Evolutionary conservation across 2,113 vertebrate genomes (phyloP), one percentile per base, ranked within the genome.

Genomic region (Connochaetes taurinus): DNA sequence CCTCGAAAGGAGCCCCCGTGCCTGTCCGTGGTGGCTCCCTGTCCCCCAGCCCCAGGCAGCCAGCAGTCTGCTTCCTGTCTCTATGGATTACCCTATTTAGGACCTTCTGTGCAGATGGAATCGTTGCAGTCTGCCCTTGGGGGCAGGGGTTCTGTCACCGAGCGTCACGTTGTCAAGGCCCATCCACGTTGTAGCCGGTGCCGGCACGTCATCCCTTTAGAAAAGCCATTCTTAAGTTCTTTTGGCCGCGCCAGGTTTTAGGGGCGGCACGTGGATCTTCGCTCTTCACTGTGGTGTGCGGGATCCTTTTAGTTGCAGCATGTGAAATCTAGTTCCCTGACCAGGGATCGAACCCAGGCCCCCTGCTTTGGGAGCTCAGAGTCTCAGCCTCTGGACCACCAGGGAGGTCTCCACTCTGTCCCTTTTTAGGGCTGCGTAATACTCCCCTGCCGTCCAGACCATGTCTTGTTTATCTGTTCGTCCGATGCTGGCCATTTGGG

Each of bases 181-280:
- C 57, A 7, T 27, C 27, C 12, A 0, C 3, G 40, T 0, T 4
- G 33, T 19, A 16, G 53, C 40, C 0, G 6, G 50, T 12, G 3
- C 15, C 1, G 52, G n/a, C 3, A 2, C 19, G 23, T 40, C 58
- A 2, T 40, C 13, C 53, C n/a, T 86, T 55, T 50, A n/a, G 40
- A 27, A 43, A 76, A 3, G 14, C 19, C 2, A 2, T 40, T 23
- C 67, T 74, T 74, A 13, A 40, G 23, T 40, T 40, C 21, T 40
- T 71, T 43, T 4, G 23, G 23, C 71, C 2, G 0, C 0, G 3
- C 40, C 0, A 0, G 71, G 40, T 76, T 12, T 40, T 40, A 3
- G 71, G 2, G 12, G 71, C 1, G 6, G 71, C 40, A 7, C 3
- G 1, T 4, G 23, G 23, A 2, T 15, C 40, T 76, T 14, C 5